phyloP scores from a whole-genome alignment of 2,888 invertebrate genomes.

The Coleophora deauratella region DNA sequence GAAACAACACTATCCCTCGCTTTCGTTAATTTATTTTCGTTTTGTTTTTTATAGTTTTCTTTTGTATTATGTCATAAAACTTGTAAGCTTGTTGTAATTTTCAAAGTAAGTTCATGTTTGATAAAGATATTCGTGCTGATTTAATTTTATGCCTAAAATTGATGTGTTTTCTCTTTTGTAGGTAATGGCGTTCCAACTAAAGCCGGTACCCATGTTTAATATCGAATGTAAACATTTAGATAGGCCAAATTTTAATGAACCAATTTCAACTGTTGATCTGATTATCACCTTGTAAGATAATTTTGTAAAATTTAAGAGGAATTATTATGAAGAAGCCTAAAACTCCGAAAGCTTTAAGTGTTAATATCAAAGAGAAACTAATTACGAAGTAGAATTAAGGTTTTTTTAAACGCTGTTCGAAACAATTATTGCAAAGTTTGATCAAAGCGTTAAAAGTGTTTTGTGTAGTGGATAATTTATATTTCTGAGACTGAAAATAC shows the following conservation, averaged over 20 bases:
- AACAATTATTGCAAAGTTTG: too few species aligned
- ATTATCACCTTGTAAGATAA: background rate
- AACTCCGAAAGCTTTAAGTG: conserved; percentile 59
- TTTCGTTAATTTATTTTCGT: too few species aligned
- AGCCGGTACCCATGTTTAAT: conserved; percentile 54
- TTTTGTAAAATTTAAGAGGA: background rate
- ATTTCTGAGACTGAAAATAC: conserved; percentile 21
- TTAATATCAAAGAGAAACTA: conserved; percentile 55
- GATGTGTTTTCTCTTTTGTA: conserved; percentile 31
- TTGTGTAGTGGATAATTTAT: conserved; percentile 9
- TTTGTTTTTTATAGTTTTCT: too few species aligned
- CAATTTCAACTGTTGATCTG: background rate
- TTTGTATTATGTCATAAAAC: too few species aligned
- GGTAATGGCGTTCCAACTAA: conserved; percentile 39
- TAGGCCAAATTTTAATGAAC: conserved; percentile 1
- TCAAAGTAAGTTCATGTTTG: too few species aligned
- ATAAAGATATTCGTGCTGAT: too few species aligned
- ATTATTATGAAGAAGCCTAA: conserved; percentile 40
- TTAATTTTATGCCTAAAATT: too few species aligned
- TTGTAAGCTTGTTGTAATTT: too few species aligned
- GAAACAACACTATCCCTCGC: too few species aligned
- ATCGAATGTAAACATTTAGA: background rate
- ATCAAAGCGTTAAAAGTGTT: too few species aligned
- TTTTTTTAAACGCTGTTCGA: background rate
- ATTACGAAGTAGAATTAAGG: conserved; percentile 14